Conservation (phyloP, 2,888 invertebrate genomes). For the Physocephala rufipes region DNA sequence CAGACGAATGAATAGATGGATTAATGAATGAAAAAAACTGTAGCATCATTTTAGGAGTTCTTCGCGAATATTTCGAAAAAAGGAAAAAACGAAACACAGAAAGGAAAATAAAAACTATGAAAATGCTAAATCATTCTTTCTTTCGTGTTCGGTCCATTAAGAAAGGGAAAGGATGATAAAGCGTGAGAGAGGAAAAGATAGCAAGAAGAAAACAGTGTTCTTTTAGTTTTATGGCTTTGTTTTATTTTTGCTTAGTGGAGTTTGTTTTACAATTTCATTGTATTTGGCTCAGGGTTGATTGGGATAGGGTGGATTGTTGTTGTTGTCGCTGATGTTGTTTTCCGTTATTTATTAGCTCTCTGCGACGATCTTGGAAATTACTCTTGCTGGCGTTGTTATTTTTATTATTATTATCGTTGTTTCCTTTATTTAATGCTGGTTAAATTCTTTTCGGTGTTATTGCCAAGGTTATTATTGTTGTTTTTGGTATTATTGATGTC, state of each 20-base stretch:
- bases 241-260: not conserved
- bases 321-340: not conserved
- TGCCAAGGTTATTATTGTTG: no score
- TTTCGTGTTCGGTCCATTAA: not conserved
- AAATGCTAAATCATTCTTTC: not conserved
- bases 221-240: not conserved
- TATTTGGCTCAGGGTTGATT: not conserved
- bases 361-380: not conserved
- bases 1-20: no score
- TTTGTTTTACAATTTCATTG: not conserved
- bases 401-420: no score
- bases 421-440: no score
- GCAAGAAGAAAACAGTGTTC: slow-evolving; percentile 3
- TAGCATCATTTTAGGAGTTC: no score
- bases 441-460: not conserved
- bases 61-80: not conserved
- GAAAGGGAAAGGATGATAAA: no score
- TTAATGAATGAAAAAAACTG: no score
- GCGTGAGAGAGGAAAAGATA: no score
- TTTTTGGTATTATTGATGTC: no score
- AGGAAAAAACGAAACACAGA: not conserved
- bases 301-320: not conserved
- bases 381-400: not conserved
- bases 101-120: not conserved
- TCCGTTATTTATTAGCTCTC: not conserved